Conservation (phyloP, 1,140 invertebrate genomes). For the Aphelenchoides avenae region DNA sequence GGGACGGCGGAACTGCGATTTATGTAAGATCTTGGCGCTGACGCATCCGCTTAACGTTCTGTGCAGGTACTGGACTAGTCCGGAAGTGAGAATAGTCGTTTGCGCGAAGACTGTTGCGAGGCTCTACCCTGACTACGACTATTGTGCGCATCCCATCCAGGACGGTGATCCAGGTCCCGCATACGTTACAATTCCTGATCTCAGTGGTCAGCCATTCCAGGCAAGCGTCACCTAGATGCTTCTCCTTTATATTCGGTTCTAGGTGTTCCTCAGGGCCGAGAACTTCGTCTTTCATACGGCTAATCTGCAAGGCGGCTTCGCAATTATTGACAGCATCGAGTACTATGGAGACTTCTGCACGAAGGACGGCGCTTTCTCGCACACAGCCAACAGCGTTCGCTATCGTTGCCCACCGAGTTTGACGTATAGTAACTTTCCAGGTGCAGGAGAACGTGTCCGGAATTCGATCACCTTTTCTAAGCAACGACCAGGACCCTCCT, state of each 20-base stretch:
- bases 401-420: neutral
- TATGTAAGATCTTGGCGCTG: too few species aligned
- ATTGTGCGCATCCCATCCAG: constrained; percentile 48
- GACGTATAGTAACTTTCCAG: neutral
- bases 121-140: constrained; percentile 54
- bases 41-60: too few species aligned
- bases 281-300: constrained; percentile 54
- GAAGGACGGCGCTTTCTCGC: constrained; percentile 19
- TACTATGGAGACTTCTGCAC: constrained; percentile 53
- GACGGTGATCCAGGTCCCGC: constrained; percentile 52
- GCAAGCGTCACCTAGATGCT: constrained; percentile 15
- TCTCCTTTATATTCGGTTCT: constrained; percentile 1
- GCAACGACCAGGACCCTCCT: neutral
- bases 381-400: constrained; percentile 4
- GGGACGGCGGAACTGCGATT: constrained; percentile 45
- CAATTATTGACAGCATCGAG: constrained; percentile 55
- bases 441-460: neutral
- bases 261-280: constrained; percentile 53
- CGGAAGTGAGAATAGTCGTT: constrained; percentile 45
- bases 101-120: constrained; percentile 39
- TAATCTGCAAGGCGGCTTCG: constrained; percentile 53
- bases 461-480: neutral
- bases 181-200: constrained; percentile 45
- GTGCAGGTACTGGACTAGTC: constrained; percentile 56
- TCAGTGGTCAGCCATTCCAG: constrained; percentile 47